phyloP scores from a whole-genome alignment of 2,797 vertebrate genomes.

The Kryptolebias ocellatus region DNA sequence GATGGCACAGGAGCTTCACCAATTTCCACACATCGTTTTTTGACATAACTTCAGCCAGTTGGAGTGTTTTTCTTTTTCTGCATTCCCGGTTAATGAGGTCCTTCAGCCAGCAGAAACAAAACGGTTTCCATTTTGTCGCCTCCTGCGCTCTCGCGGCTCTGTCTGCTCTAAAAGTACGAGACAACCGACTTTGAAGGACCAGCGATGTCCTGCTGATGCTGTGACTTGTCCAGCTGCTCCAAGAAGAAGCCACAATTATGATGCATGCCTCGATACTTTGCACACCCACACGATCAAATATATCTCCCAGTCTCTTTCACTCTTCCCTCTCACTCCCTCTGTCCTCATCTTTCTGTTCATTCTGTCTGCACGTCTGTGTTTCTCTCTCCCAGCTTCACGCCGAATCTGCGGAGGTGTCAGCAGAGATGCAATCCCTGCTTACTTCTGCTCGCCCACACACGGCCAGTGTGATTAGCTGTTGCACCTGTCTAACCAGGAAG shows the following conservation, averaged over 20 bases:
- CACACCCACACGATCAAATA: constrained; percentile 75
- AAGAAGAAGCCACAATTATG: constrained; percentile 66
- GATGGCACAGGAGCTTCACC: constrained; percentile 29
- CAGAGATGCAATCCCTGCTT: constrained; percentile 64
- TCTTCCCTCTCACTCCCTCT: constrained; percentile 56
- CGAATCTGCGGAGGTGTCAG: constrained; percentile 74
- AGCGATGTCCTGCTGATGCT: constrained; percentile 56
- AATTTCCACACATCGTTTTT: constrained; percentile 20
- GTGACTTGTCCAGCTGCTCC: constrained; percentile 58
- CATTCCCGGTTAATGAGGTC: constrained; percentile 49
- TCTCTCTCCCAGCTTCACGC: constrained; percentile 49
- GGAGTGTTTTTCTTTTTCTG: constrained; percentile 5
- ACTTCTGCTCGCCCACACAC: constrained; percentile 70
- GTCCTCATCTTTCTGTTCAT: constrained; percentile 61
- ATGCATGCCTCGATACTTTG: constrained; percentile 71
- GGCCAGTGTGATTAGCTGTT: constrained; percentile 44
- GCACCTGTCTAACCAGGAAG: constrained; percentile 55
- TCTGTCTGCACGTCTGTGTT: constrained; percentile 53
- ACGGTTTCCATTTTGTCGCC: constrained; percentile 62
- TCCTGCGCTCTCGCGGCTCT: constrained; percentile 40
- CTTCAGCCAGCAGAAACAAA: constrained; percentile 48
- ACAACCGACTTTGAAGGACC: constrained; percentile 45
- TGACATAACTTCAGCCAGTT: constrained; percentile 33
- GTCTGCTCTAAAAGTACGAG: constrained; percentile 54
- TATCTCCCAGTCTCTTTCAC: constrained; percentile 59